Evolutionary conservation across 1,140 invertebrate genomes (phyloP).

Genomic region (Zaprionus ghesquierei): DNA sequence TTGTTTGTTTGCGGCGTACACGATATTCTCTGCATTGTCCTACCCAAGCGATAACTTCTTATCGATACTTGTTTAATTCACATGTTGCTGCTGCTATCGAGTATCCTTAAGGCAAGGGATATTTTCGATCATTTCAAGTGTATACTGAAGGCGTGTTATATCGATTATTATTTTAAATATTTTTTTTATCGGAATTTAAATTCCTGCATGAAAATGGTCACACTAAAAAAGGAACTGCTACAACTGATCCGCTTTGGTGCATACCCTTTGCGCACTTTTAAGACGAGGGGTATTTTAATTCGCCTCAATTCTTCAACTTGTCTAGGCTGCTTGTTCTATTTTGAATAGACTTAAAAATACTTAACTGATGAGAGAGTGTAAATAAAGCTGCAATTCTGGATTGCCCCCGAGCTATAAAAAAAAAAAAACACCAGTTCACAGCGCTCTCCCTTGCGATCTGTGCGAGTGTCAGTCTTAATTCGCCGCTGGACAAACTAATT

Average conservation of each 20-base stretch:
- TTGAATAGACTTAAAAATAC: not conserved
- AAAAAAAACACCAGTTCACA: no score
- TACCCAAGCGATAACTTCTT: no score
- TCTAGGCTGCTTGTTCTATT: not conserved
- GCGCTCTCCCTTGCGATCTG: not conserved
- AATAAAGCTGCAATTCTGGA: not conserved
- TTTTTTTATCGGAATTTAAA: not conserved
- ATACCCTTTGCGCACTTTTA: not conserved
- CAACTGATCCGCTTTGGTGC: not conserved
- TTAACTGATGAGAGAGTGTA: not conserved
- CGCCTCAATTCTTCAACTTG: not conserved
- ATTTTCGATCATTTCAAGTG: not conserved
- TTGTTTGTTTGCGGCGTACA: not conserved
- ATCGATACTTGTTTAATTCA: no score
- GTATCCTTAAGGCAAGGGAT: not conserved
- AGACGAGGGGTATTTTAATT: not conserved
- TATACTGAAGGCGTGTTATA: no score
- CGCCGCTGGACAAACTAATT: conserved; percentile 31
- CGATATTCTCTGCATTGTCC: not conserved
- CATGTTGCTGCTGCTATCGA: not conserved
- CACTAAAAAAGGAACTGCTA: not conserved
- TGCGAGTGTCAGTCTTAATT: conserved; percentile 53
- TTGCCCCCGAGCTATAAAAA: not conserved
- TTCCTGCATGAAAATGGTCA: not conserved
- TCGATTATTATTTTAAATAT: no score